Evolutionary conservation across 2,888 invertebrate species (phyloP).

Genomic region (Tipula lateralis): DNA sequence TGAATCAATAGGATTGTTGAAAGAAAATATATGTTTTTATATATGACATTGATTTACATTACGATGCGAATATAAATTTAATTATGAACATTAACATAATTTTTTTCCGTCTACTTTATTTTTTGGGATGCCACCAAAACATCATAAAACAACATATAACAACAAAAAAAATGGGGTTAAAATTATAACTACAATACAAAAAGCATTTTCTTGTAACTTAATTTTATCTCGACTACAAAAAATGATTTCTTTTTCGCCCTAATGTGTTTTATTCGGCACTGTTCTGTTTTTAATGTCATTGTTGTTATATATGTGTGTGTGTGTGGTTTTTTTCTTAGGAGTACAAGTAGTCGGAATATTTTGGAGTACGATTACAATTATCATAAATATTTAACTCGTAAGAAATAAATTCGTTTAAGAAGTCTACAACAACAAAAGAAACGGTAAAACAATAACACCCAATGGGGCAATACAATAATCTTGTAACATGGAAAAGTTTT

Average conservation of each 20-base stretch:
- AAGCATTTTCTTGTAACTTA: slow-evolving; percentile 24
- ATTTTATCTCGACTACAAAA: background rate
- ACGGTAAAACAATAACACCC: slow-evolving; percentile 1
- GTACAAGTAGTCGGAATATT: background rate
- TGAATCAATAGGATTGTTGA: too few relatives aligned
- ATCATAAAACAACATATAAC: background rate
- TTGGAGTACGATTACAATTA: background rate
- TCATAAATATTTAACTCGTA: background rate
- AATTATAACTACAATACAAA: background rate
- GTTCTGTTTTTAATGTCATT: background rate
- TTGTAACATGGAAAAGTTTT: slow-evolving; percentile 16
- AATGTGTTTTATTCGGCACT: slow-evolving; percentile 2
- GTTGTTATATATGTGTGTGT: background rate
- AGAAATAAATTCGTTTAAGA: slow-evolving; percentile 19
- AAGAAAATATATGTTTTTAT: too few relatives aligned
- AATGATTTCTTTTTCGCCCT: background rate
- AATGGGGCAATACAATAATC: slow-evolving; percentile 19
- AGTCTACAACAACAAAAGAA: background rate
- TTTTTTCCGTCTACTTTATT: background rate
- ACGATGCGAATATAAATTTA: background rate
- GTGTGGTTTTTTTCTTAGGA: background rate
- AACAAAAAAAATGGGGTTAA: slow-evolving; percentile 12
- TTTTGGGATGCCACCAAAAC: background rate
- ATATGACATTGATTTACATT: background rate
- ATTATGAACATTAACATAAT: background rate